Base-by-base conservation (phyloP, 1,140 invertebrate genomes). In the Drosophila arawakana region DNA sequence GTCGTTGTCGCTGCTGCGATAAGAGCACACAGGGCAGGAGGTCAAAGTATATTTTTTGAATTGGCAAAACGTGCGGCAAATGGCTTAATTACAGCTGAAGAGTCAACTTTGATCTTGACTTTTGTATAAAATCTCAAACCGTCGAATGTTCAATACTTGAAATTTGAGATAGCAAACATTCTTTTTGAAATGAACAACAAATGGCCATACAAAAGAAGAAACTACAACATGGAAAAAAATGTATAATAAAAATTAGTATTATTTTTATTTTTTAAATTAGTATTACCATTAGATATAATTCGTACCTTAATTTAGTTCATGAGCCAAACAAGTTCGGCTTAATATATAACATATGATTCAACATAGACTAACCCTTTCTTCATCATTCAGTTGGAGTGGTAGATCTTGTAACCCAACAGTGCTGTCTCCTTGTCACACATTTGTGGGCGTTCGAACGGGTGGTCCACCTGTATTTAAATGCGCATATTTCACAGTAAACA, bases 401-500 rank as follows among this genome's bases (percentile, higher is more conserved):
- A 34, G 30, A 35, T 34, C 15, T 54, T 54, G 50, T 15, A 35
- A 54, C 50, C 34, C 13, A 30, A 52, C 50, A 35, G 50, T 7
- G 2, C 13, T 52, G 30, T 52, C 30, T 35, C 15, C 30, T 30
- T 30, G 25, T 30, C 50, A 9, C 50, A 37, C 37, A 18, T 57
- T 57, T 57, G 37, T 47, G 54, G 49, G 54, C 49, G 41, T 58
- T 15, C 21, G 15, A 30, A 13, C 39, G 44, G 43, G 37, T 37
- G 21, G 35, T 43, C 66, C 55, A 57, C 49, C 66, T 58, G 72
- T 80, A 88, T 86, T 86, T 88, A 88, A 89, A 88, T 88, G 83
- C 80, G 71, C 86, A 90, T 90, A 90, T 91, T 91, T 90, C 82
- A 90, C 80, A 86, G 86, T 73, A 83, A 90, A 90, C 86, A 90